Evolutionary conservation across 2,113 vertebrate species (phyloP).

Genomic region (Xenopus borealis): DNA sequence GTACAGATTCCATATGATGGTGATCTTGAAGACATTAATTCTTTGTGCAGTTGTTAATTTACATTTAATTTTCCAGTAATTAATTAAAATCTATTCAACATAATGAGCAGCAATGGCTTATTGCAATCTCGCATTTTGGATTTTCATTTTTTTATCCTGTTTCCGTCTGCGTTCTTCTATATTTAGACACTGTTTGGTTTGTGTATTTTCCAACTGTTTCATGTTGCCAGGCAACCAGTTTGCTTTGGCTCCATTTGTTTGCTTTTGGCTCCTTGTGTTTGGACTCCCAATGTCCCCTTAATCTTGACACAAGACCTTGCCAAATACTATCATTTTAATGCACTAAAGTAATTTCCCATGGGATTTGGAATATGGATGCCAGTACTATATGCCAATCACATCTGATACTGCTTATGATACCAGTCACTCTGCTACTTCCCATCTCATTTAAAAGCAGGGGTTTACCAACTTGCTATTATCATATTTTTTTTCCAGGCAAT

Average conservation of each 20-base stretch:
- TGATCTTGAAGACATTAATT: too few species aligned
- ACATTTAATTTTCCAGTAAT: too few species aligned
- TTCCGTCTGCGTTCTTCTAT: neutral
- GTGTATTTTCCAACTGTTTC: slow-evolving; percentile 15
- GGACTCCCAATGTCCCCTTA: slow-evolving; percentile 11
- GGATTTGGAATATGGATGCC: neutral
- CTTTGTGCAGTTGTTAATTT: too few species aligned
- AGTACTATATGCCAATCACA: neutral
- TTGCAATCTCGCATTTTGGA: too few species aligned
- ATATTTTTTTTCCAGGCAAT: too few species aligned
- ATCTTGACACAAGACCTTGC: slow-evolving; percentile 17
- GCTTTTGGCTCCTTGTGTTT: neutral
- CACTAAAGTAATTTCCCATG: neutral
- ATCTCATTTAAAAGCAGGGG: too few species aligned
- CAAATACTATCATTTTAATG: neutral
- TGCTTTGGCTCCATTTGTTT: slow-evolving; percentile 20
- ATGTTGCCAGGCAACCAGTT: slow-evolving; percentile 13
- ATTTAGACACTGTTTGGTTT: slow-evolving; percentile 23
- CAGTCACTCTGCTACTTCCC: neutral
- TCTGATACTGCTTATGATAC: neutral
- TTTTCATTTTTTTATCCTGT: too few species aligned
- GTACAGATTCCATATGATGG: too few species aligned
- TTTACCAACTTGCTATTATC: too few species aligned
- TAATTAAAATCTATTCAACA: too few species aligned
- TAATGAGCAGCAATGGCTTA: too few species aligned